A percentile compares a stretch with the other conserved stretches of the same genome.
Conservation (phyloP, 2,113 vertebrate species). For the Semicossyphus pulcher region DNA sequence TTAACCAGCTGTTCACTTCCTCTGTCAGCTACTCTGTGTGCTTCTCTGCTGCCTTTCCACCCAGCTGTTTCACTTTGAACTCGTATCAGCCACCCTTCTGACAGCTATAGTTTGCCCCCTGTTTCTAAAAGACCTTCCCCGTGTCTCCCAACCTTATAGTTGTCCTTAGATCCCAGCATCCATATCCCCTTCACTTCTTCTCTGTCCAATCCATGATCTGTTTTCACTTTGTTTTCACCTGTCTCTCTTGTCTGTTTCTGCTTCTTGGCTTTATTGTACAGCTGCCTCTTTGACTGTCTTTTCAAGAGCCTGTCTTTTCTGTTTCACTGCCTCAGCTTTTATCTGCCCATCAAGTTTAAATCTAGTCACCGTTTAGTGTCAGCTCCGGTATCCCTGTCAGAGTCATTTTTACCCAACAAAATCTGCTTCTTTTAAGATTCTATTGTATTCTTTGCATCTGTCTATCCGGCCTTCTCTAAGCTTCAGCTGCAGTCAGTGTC, state of each 20-base stretch:
- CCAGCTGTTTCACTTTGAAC: background rate
- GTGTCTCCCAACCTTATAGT: background rate
- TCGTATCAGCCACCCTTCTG: background rate
- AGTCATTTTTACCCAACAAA: background rate
- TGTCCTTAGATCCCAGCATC: background rate
- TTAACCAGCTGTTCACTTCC: slow-evolving; percentile 1
- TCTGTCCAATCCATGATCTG: background rate
- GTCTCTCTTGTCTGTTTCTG: background rate
- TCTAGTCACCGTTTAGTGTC: background rate
- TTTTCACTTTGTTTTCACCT: background rate
- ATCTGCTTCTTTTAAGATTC: background rate
- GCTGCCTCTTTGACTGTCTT: background rate
- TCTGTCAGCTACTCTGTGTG: background rate
- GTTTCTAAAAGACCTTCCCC: background rate
- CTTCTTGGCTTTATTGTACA: background rate
- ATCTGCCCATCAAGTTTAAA: slow-evolving; percentile 4
- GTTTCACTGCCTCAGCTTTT: background rate
- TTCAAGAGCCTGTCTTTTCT: background rate
- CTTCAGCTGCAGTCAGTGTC: background rate
- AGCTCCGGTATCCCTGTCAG: background rate
- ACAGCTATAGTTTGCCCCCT: slow-evolving; percentile 1
- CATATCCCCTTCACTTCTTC: background rate
- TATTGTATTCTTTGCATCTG: background rate
- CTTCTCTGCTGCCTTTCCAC: background rate
- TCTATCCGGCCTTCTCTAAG: background rate